Evolutionary conservation across 2,113 vertebrate genomes (phyloP), one percentile per base, ranked within the genome.

Genomic region (Rhabdornis inornatus): DNA sequence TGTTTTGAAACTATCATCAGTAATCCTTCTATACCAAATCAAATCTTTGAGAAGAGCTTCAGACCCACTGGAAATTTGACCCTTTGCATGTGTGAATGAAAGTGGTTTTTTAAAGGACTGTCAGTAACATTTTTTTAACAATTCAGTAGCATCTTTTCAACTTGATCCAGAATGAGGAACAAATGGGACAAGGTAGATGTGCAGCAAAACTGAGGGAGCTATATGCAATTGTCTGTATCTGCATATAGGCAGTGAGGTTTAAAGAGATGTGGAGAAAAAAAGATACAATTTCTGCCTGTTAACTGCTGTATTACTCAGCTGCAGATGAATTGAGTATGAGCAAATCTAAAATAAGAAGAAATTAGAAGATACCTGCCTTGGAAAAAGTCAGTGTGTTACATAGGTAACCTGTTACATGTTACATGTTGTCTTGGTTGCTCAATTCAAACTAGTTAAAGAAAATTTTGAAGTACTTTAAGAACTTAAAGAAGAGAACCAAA

Each of bases 111-210:
- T 13, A 24, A 45, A 69, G 23, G 25, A 45, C 31, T 57, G 17
- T 11, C 28, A 44, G 42, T 35, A 59, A 60, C 7, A 3, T 16
- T 40, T 55, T 39, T 70, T 66, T 57, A 68, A 63, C 8, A 20
- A 40, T 79, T 78, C 42, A 49, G 3, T 56, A 39, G 12, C 27
- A 27, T 12, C 8, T 66, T 92, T 74, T 86, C 15, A 89, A 42
- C 22, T 16, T 61, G 22, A 2, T 69, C n/a, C 53, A n/a, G n/a
- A 60, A 16, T 11, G 22, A 72, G 40, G 53, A 82, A 45, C 21
- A 57, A 63, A 57, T 10, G 37, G 39, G 37, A 49, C 0, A 0
- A 50, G 11, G 19, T 2, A 31, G 52, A 59, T n/a, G 12, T 63
- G 18, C 13, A 74, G 63, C 49, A 74, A 53, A 90, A 57, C 35